phyloP scores from a whole-genome alignment of 1,140 invertebrate genomes.

The Scaptodrosophila lebanonensis region DNA sequence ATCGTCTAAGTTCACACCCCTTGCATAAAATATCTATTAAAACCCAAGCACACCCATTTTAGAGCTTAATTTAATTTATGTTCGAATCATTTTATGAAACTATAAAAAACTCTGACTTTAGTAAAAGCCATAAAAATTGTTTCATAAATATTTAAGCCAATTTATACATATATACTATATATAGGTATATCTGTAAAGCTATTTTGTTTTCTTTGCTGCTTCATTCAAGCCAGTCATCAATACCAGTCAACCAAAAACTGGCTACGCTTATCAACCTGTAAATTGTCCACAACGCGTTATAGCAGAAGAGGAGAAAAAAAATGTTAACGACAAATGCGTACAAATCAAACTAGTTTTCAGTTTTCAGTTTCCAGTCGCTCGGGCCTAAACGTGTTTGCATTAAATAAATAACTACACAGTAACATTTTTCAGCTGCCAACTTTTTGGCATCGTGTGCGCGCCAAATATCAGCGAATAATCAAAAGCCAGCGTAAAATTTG shows the following conservation, averaged over 20 bases:
- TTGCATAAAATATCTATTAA: no score
- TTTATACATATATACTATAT: constrained; percentile 22
- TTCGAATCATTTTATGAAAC: constrained; percentile 47
- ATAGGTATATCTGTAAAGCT: no score
- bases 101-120: constrained; percentile 39
- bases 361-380: constrained; percentile 49
- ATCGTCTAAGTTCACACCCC: no score
- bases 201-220: no score
- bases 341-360: constrained; percentile 35
- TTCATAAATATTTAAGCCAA: constrained; percentile 61
- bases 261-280: constrained; percentile 37
- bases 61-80: constrained; percentile 16
- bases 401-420: constrained; percentile 11
- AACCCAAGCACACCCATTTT: background rate
- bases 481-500: constrained; percentile 61
- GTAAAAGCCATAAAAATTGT: constrained; percentile 43
- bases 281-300: no score
- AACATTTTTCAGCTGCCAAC: no score
- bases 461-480: constrained; percentile 34
- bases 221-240: background rate
- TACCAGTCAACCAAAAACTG: constrained; percentile 15
- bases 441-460: constrained; percentile 6
- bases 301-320: constrained; percentile 18
- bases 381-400: constrained; percentile 50
- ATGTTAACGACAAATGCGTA: constrained; percentile 20